These are phyloP conservation scores for Baronia brevicornis DNA, from an alignment of 2,888 invertebrate genomes.

Conservation along the genomic window DNA sequence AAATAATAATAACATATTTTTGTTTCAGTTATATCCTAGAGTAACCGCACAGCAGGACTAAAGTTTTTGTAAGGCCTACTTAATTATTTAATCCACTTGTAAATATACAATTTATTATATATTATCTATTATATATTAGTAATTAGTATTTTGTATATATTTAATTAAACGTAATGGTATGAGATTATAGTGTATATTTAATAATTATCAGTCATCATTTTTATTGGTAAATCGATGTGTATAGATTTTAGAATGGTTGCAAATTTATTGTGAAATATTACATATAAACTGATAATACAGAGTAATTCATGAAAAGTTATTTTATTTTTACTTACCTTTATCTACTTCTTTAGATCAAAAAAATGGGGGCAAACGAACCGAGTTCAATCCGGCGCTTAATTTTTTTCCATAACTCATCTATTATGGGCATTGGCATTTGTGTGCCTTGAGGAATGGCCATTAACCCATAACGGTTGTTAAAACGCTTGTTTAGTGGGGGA, in stretches of 20 bases:
- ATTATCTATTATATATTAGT: constrained; percentile 64
- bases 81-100: constrained; percentile 36
- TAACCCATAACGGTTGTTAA: too few relatives aligned
- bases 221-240: constrained; percentile 67
- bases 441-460: too few relatives aligned
- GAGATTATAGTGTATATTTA: constrained; percentile 76
- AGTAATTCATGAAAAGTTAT: constrained; percentile 23
- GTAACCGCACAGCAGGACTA: constrained; percentile 75
- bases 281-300: constrained; percentile 74
- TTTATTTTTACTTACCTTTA: constrained; percentile 10
- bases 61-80: constrained; percentile 46
- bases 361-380: too few relatives aligned
- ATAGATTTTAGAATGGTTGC: constrained; percentile 65
- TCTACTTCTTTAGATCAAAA: too few relatives aligned
- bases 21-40: constrained; percentile 78
- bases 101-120: too few relatives aligned
- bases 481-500: too few relatives aligned
- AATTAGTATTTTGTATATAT: constrained; percentile 73
- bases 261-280: constrained; percentile 71
- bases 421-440: too few relatives aligned
- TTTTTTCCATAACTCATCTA: too few relatives aligned
- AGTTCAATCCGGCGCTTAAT: too few relatives aligned
- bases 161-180: constrained; percentile 63
- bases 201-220: constrained; percentile 68
- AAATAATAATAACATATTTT: too few relatives aligned